Base-by-base conservation (phyloP, 2,888 invertebrate genomes). In the Nemurella pictetii region DNA sequence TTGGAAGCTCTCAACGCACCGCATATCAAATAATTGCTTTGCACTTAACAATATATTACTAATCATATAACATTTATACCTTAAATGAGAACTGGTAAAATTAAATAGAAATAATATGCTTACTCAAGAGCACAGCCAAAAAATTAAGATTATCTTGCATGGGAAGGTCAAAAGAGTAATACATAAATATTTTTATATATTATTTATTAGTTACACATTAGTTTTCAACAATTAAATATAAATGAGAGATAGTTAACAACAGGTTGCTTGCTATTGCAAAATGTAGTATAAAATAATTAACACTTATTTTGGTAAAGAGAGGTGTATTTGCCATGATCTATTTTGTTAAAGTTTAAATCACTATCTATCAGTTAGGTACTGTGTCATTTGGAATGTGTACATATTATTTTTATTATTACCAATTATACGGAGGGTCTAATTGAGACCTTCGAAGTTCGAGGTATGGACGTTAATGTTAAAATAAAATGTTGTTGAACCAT, bases 201-300 rank as follows among this genome's bases (percentile, higher is more conserved):
- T 75, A 75, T 75, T 73, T 75, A 75, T 27, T 75, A 75, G 7
- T 75, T 75, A 15, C 55, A 75, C 28, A 75, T 75, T 75, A 28
- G 75, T 75, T 26, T 75, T 27, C 75, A 75, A 75, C 28, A 4
- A 73, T 73, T 73, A 75, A 27, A 75, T 75, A 2, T 75, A 75
- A 75, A 75, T 26, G 15, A 75, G 75, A 25, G 28, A 26, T 75
- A 55, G 20, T 75, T 75, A 75, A 27, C 75, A 75, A 75, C 26
- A 20, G 28, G 5, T 75, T 75, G 12, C 28, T 75, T 75, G 7
- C 75, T 75, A 28, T 75, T 26, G 75, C 28, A 75, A 25, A 27
- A 27, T 75, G 28, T 26, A 75, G 75, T 75, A 75, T 20, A 75
- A 75, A 75, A 75, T 75, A 27, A 75, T 55, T 27, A 75, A 75